A percentile compares a stretch with the other conserved stretches of the same genome.
Evolutionary conservation across 2,797 vertebrate genomes (phyloP).

Genomic region (Margarornis squamiger): DNA sequence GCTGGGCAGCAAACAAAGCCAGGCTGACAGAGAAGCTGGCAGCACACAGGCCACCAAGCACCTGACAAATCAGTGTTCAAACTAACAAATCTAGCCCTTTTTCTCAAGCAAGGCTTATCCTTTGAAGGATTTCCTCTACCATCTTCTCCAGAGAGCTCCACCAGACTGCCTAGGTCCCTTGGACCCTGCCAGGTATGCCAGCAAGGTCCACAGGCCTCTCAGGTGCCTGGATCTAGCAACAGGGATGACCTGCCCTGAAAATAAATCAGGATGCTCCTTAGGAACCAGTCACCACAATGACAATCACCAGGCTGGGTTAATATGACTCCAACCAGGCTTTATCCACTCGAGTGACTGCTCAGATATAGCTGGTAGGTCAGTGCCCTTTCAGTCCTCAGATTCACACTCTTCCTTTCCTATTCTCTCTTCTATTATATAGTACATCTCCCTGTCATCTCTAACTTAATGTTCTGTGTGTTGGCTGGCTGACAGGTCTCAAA

Average conservation of each 20-base stretch:
- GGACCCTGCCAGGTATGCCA: background rate
- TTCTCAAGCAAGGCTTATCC: background rate
- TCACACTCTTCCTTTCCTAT: background rate
- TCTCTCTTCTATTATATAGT: background rate
- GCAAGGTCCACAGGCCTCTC: background rate
- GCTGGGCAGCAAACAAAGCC: background rate
- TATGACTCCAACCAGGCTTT: background rate
- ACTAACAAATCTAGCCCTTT: background rate
- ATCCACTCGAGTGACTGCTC: background rate
- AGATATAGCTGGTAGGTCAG: background rate
- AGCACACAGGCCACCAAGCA: background rate
- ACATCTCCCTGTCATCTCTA: background rate
- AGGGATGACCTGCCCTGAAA: background rate
- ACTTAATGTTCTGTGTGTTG: background rate
- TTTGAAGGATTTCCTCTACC: background rate
- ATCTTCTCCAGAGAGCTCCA: background rate
- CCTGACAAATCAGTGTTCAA: background rate
- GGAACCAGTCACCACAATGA: background rate
- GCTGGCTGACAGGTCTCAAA: slow-evolving; percentile 43
- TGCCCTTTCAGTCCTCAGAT: background rate
- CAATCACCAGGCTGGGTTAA: background rate
- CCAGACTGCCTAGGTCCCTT: background rate
- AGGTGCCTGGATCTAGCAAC: background rate
- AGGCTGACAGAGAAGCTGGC: background rate
- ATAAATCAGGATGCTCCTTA: background rate